These are phyloP conservation scores for Caerostris extrusa DNA, from an alignment of 1,140 invertebrate species.

Conservation along the genomic window DNA sequence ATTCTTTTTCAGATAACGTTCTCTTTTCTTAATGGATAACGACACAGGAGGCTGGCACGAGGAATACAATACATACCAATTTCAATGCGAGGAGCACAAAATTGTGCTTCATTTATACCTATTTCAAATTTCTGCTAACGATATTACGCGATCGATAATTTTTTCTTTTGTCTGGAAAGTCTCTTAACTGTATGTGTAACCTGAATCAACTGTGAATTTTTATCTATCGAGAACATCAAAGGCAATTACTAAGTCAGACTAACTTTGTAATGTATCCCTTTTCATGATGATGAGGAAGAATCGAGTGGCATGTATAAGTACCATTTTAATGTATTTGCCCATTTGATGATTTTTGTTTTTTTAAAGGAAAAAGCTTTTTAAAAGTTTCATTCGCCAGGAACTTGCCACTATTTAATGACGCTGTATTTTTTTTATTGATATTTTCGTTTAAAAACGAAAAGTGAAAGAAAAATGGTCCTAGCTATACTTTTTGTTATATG, in stretches of 20 bases:
- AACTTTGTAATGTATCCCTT: conserved; percentile 1
- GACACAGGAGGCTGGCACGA: too few relatives aligned
- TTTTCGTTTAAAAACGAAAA: background rate
- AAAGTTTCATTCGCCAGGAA: background rate
- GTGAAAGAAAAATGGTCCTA: background rate
- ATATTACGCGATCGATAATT: background rate
- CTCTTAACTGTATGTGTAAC: background rate
- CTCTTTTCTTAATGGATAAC: background rate
- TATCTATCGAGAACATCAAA: conserved; percentile 21
- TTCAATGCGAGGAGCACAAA: too few relatives aligned
- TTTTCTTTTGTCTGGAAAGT: conserved; percentile 11
- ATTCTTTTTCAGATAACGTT: background rate
- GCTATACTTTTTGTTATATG: background rate
- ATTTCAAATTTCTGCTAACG: background rate
- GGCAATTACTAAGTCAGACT: background rate
- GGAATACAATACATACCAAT: too few relatives aligned
- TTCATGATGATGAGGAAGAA: background rate
- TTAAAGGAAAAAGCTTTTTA: background rate
- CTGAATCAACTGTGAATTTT: background rate
- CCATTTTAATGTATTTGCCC: conserved; percentile 1
- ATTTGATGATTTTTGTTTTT: conserved; percentile 21
- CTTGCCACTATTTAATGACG: background rate
- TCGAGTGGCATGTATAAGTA: background rate
- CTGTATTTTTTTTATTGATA: background rate
- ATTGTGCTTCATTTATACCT: background rate